Base-by-base conservation (phyloP, 2,888 invertebrate species). In the Pegoplata infirma region DNA sequence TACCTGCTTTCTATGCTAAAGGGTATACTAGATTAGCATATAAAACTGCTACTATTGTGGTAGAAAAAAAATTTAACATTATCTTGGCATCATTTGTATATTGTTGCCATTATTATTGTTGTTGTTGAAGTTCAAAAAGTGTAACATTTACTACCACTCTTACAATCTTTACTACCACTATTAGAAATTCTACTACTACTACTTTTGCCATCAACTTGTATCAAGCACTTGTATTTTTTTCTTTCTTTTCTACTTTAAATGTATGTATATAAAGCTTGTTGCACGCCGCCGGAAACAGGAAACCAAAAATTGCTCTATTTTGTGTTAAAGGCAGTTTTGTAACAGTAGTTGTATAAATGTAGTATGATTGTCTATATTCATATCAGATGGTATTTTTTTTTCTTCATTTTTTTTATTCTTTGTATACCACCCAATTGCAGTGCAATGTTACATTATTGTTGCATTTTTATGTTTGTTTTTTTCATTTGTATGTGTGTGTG, bases 261-360 rank as follows among this genome's bases (percentile, higher is more conserved):
- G 53, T 73, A 55, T 44, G 21, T n/a, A 75, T 71, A 71, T 51
- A 66, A 64, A 71, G 74, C 77, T 75, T 78, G 80, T 80, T 80
- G 80, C 78, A 59, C 66, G 74, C 69, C 66, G 71, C 74, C 82
- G 81, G 83, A 81, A 82, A 81, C 76, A 81, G 83, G 83, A 83
- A 83, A 81, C 82, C 82, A 67, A 81, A 82, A 82, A 82, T 82
- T 82, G 81, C 82, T 82, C 63, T 72, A 81, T 81, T 80, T 82
- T 80, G 71, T 81, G 71, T 79, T 64, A 67, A 71, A 64, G 59
- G 51, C 76, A 73, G 32, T 40, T 40, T 40, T 40, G 36, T 40
- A 25, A 25, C 25, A 44, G 40, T 47, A 63, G 40, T 68, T 44
- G 44, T 36, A 40, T 53, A 32, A 28, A 58, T 47, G 58, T 51